These are phyloP conservation scores for Palythoa grandis DNA, from an alignment of 92 coral and sea anemone species.

Conservation along the genomic window DNA sequence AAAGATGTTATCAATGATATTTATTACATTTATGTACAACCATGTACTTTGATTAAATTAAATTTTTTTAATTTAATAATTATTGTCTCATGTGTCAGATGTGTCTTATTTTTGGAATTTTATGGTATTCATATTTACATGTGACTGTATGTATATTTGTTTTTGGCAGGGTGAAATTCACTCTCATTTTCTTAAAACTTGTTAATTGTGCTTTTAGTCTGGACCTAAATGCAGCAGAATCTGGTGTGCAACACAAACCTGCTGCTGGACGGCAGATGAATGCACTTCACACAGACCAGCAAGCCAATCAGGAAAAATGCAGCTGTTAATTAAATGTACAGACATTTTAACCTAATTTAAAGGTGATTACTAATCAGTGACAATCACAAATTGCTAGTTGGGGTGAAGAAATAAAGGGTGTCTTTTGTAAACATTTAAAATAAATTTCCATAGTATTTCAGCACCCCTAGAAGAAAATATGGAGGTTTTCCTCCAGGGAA, in stretches of 20 bases:
- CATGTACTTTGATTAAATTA: too few relatives aligned
- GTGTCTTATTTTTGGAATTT: too few relatives aligned
- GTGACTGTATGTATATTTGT: too few relatives aligned
- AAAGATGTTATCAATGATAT: too few relatives aligned
- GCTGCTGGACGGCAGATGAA: conserved; percentile 93
- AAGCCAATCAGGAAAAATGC: conserved; percentile 94
- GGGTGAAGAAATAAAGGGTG: not conserved
- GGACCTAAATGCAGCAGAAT: conserved; percentile 99
- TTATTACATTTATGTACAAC: too few relatives aligned
- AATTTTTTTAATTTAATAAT: too few relatives aligned
- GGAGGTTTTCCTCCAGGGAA: not conserved
- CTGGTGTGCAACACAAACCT: conserved; percentile 99
- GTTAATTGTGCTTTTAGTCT: conserved; percentile 54
- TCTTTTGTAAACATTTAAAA: conserved; percentile 1
- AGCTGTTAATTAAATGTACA: conserved; percentile 65
- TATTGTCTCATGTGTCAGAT: too few relatives aligned
- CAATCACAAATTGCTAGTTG: conserved; percentile 13
- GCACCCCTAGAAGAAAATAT: not conserved
- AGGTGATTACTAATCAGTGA: conserved; percentile 14
- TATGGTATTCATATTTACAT: not conserved
- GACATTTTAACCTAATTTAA: conserved; percentile 54
- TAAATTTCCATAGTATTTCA: not conserved
- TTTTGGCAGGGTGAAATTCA: not conserved
- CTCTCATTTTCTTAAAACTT: not conserved
- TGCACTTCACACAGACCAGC: conserved; percentile 96